Evolutionary conservation across 2,113 vertebrate species (phyloP), one percentile per base, ranked within the genome.

Genomic region (Notechis scutatus): DNA sequence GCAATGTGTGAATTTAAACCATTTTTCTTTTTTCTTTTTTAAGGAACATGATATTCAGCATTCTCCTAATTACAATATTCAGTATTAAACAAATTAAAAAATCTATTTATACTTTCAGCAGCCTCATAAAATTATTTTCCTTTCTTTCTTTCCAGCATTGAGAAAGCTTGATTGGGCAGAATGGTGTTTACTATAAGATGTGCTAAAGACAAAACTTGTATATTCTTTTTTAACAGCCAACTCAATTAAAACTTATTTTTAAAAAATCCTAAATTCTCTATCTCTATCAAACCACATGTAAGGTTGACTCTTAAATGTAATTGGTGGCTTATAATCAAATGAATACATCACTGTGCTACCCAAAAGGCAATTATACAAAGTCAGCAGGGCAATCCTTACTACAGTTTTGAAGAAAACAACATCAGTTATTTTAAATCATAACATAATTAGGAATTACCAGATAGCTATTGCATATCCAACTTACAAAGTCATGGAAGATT

Each of bases 221-320:
- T 6, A 4, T 93, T 90, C 24, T 90, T 89, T 90, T 92, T 69
- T 50, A 94, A 55, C 24, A 93, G n/a, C 81, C 23, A 85, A 93
- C 5, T 21, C 64, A 69, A 64, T 64, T 54, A 56, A 69, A 92
- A 92, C 52, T 34, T 74, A 18, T 7, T 74, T 34, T 34, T 61
- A 4, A 8, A 74, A 74, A 74, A 39, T 74, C 64, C 85, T 92
- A 54, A 59, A 93, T 6, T 89, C 59, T 92, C 88, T 85, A 94
- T 87, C 61, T 87, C 61, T 90, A 89, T 20, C 91, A 95, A 89
- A 57, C 0, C 57, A 0, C 0, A 87, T 91, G 92, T 93, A 94
- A 96, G 45, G 23, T n/a, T 88, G 85, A 95, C 50, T 90, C 42
- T 42, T 64, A 92, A 23, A 87, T 64, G 1, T 56, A 74, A 64